A percentile compares a stretch with the other conserved stretches of the same genome.
These are phyloP conservation scores for Enteromius viviparus DNA, from an alignment of 2,797 vertebrate species.

Conservation along the genomic window DNA sequence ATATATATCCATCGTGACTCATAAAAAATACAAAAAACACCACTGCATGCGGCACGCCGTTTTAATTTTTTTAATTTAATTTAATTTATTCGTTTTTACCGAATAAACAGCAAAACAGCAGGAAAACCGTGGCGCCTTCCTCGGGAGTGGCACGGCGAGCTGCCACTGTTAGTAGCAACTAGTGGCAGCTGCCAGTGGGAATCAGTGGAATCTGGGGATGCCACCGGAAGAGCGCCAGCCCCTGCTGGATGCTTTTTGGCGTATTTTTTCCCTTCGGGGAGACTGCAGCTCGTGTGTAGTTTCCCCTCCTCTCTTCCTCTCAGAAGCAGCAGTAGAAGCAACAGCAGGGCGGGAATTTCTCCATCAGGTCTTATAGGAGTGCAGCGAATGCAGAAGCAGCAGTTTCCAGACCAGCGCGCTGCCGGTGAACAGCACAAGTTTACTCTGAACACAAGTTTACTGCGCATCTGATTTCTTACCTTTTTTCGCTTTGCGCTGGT, in stretches of 20 bases:
- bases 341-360: constrained; percentile 16
- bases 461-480: neutral
- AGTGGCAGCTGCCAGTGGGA: too few relatives aligned
- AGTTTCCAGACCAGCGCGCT: neutral
- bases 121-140: too few relatives aligned
- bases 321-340: neutral
- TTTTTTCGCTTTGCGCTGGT: neutral
- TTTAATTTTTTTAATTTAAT: too few relatives aligned
- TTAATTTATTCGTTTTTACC: too few relatives aligned
- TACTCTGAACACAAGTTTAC: neutral
- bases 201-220: too few relatives aligned
- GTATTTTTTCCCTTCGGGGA: neutral
- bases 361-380: neutral
- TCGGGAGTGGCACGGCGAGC: too few relatives aligned
- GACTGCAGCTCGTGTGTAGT: neutral
- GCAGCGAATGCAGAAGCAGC: neutral
- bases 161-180: too few relatives aligned
- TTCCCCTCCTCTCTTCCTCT: constrained; percentile 28
- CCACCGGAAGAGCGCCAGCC: too few relatives aligned
- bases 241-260: neutral
- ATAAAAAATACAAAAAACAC: too few relatives aligned
- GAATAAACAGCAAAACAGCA: too few relatives aligned
- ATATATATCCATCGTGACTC: too few relatives aligned
- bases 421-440: constrained; percentile 11
- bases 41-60: too few relatives aligned